Base-by-base conservation (phyloP, 1,140 invertebrate genomes). In the Drosophila tropicalis region DNA sequence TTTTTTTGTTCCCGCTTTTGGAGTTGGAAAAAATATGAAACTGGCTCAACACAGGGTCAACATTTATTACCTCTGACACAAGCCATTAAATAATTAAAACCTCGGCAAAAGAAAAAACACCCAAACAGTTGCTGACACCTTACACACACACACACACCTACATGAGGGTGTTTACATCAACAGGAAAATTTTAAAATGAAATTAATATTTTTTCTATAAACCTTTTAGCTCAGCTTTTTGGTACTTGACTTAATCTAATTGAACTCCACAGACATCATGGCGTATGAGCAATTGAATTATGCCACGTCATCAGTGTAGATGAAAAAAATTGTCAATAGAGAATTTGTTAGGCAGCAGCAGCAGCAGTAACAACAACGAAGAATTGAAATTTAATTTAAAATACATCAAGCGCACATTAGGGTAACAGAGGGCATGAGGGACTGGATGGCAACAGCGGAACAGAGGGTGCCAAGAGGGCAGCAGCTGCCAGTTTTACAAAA, bases 11-110 rank as follows among this genome's bases (percentile, higher is more conserved):
- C 7, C 51, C 55, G 36, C 12, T 61, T 67, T 44, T 60, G 36
- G 64, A 39, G 22, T 44, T 65, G 4, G 32, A 13, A 13, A 36
- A 40, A 19, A 36, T n/a, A 15, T n/a, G 39, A 58, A 22, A 15
- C 15, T 19, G 17, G 15, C 36, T 13, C 4, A 29, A 17, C 36
- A 25, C 32, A 29, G 32, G 56, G 56, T 47, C 62, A 77, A 83
- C 84, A 87, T 83, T 87, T 83, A 87, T 87, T 83, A 79, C 84
- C 79, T 89, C 83, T 87, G 83, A 79, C 83, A 83, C 64, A 36
- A 80, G 70, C 84, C 84, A 87, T 87, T 87, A 87, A 89, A 89
- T 79, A 83, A 89, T 89, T 83, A 70, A 70, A 74, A 67, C 54
- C 67, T 54, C 74, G 63, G 71, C 57, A 69, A 76, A 54, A 65